Conservation (phyloP, 1,140 invertebrate species). For the Calosoma granatense region DNA sequence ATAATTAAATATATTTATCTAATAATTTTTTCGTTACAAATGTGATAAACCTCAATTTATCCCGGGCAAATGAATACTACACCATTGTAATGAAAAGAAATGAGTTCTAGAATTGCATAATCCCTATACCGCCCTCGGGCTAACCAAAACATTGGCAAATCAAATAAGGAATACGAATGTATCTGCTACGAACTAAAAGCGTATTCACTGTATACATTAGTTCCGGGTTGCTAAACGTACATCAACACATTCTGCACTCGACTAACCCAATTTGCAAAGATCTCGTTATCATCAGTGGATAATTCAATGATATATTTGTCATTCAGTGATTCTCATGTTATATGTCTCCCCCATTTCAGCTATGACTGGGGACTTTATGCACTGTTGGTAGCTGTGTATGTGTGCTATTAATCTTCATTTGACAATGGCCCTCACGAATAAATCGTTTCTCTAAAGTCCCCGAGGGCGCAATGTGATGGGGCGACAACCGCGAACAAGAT, state of each 20-base stretch:
- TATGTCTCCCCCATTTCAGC: not conserved
- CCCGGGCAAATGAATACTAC: too few species aligned
- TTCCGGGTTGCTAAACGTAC: not conserved
- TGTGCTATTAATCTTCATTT: slow-evolving; percentile 4
- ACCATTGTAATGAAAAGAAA: not conserved
- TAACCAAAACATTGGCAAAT: not conserved
- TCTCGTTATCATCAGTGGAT: slow-evolving; percentile 19
- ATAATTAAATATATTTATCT: too few species aligned
- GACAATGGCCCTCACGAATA: slow-evolving; percentile 4
- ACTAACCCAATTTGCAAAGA: slow-evolving; percentile 10
- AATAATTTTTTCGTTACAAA: too few species aligned
- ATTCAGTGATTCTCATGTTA: slow-evolving; percentile 10
- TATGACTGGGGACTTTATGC: not conserved
- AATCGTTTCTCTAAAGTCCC: not conserved
- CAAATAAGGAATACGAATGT: not conserved
- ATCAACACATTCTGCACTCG: not conserved
- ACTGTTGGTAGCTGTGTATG: not conserved
- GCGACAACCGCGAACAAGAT: not conserved
- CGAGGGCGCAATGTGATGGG: not conserved
- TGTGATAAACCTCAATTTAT: too few species aligned
- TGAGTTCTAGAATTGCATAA: not conserved
- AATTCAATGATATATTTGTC: slow-evolving; percentile 30
- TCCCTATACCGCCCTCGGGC: not conserved
- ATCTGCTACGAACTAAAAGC: too few species aligned
- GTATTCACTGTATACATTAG: not conserved